Base-by-base conservation (phyloP, 2,113 vertebrate genomes). In the Micronycteris hirsuta region DNA sequence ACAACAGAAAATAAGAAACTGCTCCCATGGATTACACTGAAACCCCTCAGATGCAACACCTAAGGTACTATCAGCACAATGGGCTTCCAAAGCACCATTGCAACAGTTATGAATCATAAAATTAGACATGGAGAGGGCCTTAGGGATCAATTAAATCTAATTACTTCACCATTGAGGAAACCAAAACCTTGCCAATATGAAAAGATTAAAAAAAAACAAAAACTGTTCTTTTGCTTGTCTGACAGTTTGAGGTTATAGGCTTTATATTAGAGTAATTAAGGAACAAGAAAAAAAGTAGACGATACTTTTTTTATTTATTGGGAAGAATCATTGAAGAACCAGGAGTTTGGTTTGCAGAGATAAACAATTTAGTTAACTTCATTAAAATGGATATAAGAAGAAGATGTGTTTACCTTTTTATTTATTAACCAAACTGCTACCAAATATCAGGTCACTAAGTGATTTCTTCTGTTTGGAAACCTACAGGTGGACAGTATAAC, bases 361-460 rank as follows among this genome's bases (percentile, higher is more conserved):
- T 65, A 19, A 52, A 56, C 43, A n/a, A 7, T 65, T 89, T 47
- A 43, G n/a, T 4, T 76, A 68, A 86, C 52, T 61, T 94, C 22
- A 78, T 49, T 89, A 43, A 73, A 92, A 73, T 7, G 43, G n/a
- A n/a, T n/a, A n/a, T n/a, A n/a, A n/a, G n/a, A n/a, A n/a, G n/a
- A n/a, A n/a, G n/a, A n/a, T n/a, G n/a, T n/a, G n/a, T n/a, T n/a
- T 56, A 85, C 47, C 4, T 0, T 92, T 94, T 65, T 0, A 0
- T 65, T 94, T 73, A 58, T 85, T 83, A 96, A 87, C 78, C 68
- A 71, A 89, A 89, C 78, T 88, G 87, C 89, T 92, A 71, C 93
- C 12, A 91, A 98, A 91, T 67, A 8, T 6, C 71, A 77, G 61
- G 31, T 73, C 43, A 61, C 36, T 94, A 93, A 1, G 67, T 9